phyloP scores from a whole-genome alignment of 2,888 invertebrate species.

The Vannuccia rotundouncinata region DNA sequence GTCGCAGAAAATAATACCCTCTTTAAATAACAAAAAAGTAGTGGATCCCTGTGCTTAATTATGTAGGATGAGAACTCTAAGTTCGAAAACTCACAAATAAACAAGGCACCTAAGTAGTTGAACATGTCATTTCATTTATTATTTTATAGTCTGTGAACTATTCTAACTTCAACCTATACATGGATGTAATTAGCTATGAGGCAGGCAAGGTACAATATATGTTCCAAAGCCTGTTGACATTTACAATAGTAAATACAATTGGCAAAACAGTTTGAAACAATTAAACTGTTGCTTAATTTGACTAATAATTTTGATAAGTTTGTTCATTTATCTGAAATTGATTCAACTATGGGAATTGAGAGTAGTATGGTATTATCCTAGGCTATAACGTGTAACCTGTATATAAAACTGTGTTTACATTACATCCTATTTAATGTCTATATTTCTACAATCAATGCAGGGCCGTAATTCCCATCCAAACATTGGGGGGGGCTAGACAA shows the following conservation, averaged over 20 bases:
- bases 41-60: too few species aligned
- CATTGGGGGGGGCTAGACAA: not conserved
- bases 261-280: not conserved
- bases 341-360: not conserved
- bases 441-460: not conserved
- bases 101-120: too few species aligned
- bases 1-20: too few species aligned
- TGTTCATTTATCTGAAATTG: not conserved
- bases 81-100: too few species aligned
- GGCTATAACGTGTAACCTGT: not conserved
- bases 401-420: not conserved
- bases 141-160: too few species aligned
- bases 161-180: too few species aligned
- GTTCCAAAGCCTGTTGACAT: constrained; percentile 12
- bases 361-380: not conserved
- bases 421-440: not conserved
- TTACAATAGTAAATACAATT: constrained; percentile 20
- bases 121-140: too few species aligned
- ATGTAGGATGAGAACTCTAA: too few species aligned
- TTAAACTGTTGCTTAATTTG: constrained; percentile 8
- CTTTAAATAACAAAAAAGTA: too few species aligned
- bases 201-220: constrained; percentile 6
- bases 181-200: too few species aligned
- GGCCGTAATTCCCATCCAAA: not conserved
- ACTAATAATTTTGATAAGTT: not conserved